These are phyloP conservation scores for Erithacus rubecula DNA, from an alignment of 2,797 vertebrate species.

Conservation along the genomic window DNA sequence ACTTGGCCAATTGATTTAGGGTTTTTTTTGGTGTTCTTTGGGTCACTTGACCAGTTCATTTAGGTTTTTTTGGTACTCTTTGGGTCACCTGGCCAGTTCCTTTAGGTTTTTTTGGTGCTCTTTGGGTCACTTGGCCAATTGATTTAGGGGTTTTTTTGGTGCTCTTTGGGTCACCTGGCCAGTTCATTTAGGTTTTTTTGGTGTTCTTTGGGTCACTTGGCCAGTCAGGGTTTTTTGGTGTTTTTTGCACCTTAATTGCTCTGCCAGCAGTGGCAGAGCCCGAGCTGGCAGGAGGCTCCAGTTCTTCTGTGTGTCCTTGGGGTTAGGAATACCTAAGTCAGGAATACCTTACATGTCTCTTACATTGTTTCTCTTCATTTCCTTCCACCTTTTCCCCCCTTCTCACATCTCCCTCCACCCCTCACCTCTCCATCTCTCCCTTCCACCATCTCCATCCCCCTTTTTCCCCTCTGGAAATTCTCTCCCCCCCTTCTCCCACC, in stretches of 20 bases:
- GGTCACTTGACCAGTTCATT: no score
- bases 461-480: neutral
- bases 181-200: no score
- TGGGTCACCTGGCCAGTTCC: no score
- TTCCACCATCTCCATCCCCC: neutral
- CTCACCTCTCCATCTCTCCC: neutral
- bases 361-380: conserved; percentile 48
- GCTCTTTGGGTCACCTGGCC: no score
- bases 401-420: neutral
- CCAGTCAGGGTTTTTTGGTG: neutral
- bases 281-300: neutral
- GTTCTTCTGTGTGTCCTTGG: neutral
- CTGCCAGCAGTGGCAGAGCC: accelerated
- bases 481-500: neutral
- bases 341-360: neutral
- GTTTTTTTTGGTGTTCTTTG: no score
- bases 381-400: neutral
- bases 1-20: no score
- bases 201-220: no score
- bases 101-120: no score
- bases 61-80: no score
- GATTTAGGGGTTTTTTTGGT: no score
- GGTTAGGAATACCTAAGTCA: neutral
- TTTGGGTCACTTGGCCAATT: no score
- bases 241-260: neutral